These are phyloP conservation scores for Nephrocerus scutellatus DNA, from an alignment of 2,888 invertebrate species.

Conservation along the genomic window DNA sequence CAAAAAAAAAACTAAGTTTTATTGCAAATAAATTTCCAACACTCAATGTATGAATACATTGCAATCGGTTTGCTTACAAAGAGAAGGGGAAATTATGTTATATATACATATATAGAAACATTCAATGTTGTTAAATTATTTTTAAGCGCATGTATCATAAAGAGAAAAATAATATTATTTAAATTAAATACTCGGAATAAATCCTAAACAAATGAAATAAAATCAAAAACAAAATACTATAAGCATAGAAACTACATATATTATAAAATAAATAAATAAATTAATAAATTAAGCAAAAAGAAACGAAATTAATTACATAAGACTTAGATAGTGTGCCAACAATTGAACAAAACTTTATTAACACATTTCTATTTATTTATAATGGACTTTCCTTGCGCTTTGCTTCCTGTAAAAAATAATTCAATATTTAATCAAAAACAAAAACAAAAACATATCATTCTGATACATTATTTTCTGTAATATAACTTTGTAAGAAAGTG, in stretches of 20 bases:
- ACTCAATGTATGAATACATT: slow-evolving; percentile 22
- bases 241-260: slow-evolving; percentile 10
- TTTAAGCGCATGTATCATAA: slow-evolving; percentile 41
- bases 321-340: slow-evolving; percentile 47
- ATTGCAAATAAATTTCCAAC: slow-evolving; percentile 17
- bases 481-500: too few relatives aligned
- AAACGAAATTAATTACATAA: slow-evolving; percentile 26
- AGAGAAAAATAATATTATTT: slow-evolving; percentile 15
- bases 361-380: slow-evolving; percentile 1
- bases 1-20: slow-evolving; percentile 15
- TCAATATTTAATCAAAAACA: slow-evolving; percentile 14
- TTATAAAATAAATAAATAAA: slow-evolving; percentile 24
- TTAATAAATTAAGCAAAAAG: slow-evolving; percentile 27
- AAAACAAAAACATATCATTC: slow-evolving; percentile 16
- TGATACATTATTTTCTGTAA: too few relatives aligned
- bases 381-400: too few relatives aligned
- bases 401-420: too few relatives aligned
- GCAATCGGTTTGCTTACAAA: too few relatives aligned
- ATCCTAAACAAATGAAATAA: slow-evolving; percentile 13
- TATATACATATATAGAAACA: too few relatives aligned
- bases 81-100: too few relatives aligned
- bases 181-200: slow-evolving; percentile 22
- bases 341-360: slow-evolving; percentile 19
- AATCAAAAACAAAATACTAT: slow-evolving; percentile 18
- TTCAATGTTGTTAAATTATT: slow-evolving; percentile 47